These are phyloP conservation scores for Tholera decimalis DNA, from an alignment of 2,888 invertebrate genomes.

Conservation along the genomic window DNA sequence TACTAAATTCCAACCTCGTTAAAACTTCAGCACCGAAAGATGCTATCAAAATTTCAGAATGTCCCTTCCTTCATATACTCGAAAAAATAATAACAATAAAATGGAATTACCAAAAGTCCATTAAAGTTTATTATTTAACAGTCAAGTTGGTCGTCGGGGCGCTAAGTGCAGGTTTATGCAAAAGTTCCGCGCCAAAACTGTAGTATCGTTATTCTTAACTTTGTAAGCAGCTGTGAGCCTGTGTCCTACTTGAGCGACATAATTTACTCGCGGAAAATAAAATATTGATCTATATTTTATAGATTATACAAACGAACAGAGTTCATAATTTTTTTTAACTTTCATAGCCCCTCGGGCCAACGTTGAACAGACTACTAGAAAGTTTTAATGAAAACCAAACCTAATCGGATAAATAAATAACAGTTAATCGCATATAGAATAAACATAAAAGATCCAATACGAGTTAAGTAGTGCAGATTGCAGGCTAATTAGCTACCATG, in stretches of 20 bases:
- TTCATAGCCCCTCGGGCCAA: not conserved
- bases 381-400: not conserved
- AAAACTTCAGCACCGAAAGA: conserved; percentile 55
- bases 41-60: conserved; percentile 63
- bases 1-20: conserved; percentile 60
- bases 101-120: conserved; percentile 65
- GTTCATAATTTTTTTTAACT: not conserved
- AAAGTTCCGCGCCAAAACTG: conserved; percentile 71
- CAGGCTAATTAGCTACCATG: conserved; percentile 56
- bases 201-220: conserved; percentile 74
- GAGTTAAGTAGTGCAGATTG: conserved; percentile 57
- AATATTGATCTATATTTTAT: conserved; percentile 47
- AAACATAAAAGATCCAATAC: conserved; percentile 34
- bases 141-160: conserved; percentile 61
- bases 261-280: conserved; percentile 58
- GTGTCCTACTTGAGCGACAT: conserved; percentile 58
- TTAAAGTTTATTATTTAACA: conserved; percentile 74
- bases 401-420: not conserved
- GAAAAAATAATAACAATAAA: conserved; percentile 62
- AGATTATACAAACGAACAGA: conserved; percentile 1
- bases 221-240: conserved; percentile 72
- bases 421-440: conserved; percentile 15
- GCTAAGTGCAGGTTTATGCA: conserved; percentile 73
- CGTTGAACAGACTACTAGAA: not conserved
- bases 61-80: conserved; percentile 50